These are phyloP conservation scores for Emydoidea blandingii DNA, from an alignment of 2,797 vertebrate species.

Conservation along the genomic window DNA sequence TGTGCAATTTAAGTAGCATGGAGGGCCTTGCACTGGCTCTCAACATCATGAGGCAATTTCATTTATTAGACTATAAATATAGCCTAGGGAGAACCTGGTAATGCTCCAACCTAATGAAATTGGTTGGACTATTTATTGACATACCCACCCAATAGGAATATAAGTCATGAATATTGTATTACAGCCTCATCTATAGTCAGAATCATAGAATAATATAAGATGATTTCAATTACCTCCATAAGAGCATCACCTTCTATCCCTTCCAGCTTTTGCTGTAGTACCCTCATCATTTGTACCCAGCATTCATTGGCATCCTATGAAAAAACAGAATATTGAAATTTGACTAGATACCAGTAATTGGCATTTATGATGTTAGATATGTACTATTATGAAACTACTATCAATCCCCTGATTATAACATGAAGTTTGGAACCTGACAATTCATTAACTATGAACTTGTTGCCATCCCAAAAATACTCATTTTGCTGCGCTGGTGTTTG, in stretches of 20 bases:
- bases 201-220: background rate
- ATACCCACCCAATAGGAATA: background rate
- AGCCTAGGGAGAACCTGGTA: background rate
- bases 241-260: slow-evolving; percentile 88
- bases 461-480: background rate
- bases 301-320: slow-evolving; percentile 98
- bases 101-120: background rate
- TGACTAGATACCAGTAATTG: background rate
- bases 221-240: slow-evolving; percentile 88
- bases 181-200: background rate
- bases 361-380: background rate
- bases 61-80: background rate
- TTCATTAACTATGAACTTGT: background rate
- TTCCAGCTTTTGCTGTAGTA: slow-evolving; percentile 97
- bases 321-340: background rate
- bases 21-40: rapidly evolving
- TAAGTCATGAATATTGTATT: background rate
- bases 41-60: background rate
- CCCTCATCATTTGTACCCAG: slow-evolving; percentile 98
- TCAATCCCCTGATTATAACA: background rate
- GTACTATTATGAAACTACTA: background rate
- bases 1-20: rapidly evolving
- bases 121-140: background rate
- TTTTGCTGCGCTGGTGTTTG: background rate
- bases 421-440: background rate